Base-by-base conservation (phyloP, 2,888 invertebrate genomes). In the Eupithecia inturbata region DNA sequence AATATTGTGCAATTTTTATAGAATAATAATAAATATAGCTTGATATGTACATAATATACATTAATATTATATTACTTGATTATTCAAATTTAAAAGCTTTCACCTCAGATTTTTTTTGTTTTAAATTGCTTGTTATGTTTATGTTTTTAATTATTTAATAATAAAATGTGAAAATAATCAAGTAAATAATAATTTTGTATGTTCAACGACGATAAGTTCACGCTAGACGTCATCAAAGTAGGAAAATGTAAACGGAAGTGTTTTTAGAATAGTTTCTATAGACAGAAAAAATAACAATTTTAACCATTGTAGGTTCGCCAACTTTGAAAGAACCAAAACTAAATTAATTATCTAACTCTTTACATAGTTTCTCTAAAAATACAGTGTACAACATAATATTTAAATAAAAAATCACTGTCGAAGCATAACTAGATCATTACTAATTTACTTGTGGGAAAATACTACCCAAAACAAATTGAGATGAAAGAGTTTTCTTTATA, bases 141-240 rank as follows among this genome's bases (percentile, higher is more conserved):
- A 57, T 12, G 4, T 12, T 26, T 57, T 57, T 26, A 26, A 10
- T 26, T 57, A 57, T 53, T 12, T 53, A 49, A 22, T 53, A 26
- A 45, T 22, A 53, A 39, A 41, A 28, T 60, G 67, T 76, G 28
- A 73, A 63, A 76, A 73, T 76, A 63, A 62, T 73, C 71, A 70
- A 69, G 22, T 26, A 33, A 26, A 9, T 67, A 67, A n/a, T 60
- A 53, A 39, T 71, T 57, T 57, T 67, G 19, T 71, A 64, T 66
- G 60, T 67, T 31, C 19, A 67, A 69, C 62, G 72, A 70, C 62
- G 66, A 49, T 71, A 70, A 73, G 78, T 76, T 64, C 71, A 76
- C 73, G 76, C 76, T 71, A 73, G 3, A 67, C 67, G 71, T 75
- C 69, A 75, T 82, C 79, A 78, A 76, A 60, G 60, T 60, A 60